Evolutionary conservation across 2,113 vertebrate genomes (phyloP).

Genomic region (Clarias batrachus): DNA sequence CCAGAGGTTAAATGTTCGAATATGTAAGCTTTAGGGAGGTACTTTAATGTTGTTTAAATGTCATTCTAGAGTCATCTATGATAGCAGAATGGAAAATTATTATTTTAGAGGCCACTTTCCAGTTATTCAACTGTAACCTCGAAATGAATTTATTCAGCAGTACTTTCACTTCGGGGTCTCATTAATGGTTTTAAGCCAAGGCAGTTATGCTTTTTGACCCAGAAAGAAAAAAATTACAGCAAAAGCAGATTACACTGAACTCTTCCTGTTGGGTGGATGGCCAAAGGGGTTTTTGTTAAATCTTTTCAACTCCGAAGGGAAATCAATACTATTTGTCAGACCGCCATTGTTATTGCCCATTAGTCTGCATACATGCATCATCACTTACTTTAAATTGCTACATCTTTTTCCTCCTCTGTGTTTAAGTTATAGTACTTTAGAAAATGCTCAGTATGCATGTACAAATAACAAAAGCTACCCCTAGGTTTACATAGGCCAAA

Average conservation of each 20-base stretch:
- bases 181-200: constrained; percentile 74
- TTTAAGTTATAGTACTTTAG: background rate
- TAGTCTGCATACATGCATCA: constrained; percentile 9
- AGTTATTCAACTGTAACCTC: constrained; percentile 51
- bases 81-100: constrained; percentile 43
- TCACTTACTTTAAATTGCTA: background rate
- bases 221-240: constrained; percentile 66
- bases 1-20: constrained; percentile 8
- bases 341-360: background rate
- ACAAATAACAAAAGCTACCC: background rate
- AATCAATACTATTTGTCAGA: constrained; percentile 33
- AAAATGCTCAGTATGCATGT: background rate
- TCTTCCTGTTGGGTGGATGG: constrained; percentile 44
- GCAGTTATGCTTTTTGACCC: constrained; percentile 72
- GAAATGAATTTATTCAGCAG: constrained; percentile 58
- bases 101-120: constrained; percentile 47
- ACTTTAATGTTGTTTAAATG: constrained; percentile 46
- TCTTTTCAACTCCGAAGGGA: constrained; percentile 33
- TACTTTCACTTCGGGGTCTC: constrained; percentile 66
- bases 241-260: constrained; percentile 67
- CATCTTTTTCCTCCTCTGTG: background rate
- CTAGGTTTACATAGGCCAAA: background rate
- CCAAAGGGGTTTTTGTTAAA: constrained; percentile 30
- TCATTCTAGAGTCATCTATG: constrained; percentile 54
- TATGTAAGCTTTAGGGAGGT: constrained; percentile 30